These are phyloP conservation scores for Saimiri boliviensis DNA, from an alignment of 2,113 vertebrate species.

Conservation along the genomic window DNA sequence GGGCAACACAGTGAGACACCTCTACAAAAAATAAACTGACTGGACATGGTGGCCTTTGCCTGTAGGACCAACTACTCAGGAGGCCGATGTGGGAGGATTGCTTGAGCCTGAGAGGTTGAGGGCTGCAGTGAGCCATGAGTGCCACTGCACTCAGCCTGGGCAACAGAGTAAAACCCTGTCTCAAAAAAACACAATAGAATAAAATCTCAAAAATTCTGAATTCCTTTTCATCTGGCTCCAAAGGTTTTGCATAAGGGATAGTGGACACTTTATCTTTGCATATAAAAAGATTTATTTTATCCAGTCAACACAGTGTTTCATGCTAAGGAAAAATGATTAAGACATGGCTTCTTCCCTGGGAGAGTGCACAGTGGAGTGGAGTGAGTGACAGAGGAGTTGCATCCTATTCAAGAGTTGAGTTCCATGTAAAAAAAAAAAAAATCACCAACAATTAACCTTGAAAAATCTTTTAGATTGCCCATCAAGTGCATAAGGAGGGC, in stretches of 20 bases:
- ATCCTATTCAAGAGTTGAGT: neutral
- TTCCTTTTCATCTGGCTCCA: neutral
- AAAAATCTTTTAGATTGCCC: conserved; percentile 1
- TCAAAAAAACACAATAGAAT: too few species aligned
- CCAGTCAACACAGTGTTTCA: neutral
- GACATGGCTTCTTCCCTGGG: neutral
- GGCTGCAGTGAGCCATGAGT: too few species aligned
- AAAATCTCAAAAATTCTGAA: neutral
- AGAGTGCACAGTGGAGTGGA: neutral
- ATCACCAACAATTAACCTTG: conserved; percentile 5
- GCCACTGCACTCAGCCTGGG: too few species aligned
- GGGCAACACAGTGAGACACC: too few species aligned
- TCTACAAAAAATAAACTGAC: too few species aligned
- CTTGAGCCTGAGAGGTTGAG: too few species aligned
- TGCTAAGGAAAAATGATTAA: neutral
- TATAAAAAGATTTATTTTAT: conserved; percentile 27
- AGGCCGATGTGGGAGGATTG: too few species aligned
- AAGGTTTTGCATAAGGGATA: neutral
- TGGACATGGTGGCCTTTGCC: too few species aligned
- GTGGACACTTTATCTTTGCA: neutral
- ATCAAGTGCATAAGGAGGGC: neutral
- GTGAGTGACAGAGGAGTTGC: neutral
- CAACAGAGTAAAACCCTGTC: too few species aligned
- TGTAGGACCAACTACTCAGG: too few species aligned
- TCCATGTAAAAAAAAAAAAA: neutral